Percentiles rank a stretch among this genome's conserved stretches.
These are phyloP conservation scores for Tympanoctomys barrerae DNA, from an alignment of 2,797 vertebrate species.

Conservation along the genomic window DNA sequence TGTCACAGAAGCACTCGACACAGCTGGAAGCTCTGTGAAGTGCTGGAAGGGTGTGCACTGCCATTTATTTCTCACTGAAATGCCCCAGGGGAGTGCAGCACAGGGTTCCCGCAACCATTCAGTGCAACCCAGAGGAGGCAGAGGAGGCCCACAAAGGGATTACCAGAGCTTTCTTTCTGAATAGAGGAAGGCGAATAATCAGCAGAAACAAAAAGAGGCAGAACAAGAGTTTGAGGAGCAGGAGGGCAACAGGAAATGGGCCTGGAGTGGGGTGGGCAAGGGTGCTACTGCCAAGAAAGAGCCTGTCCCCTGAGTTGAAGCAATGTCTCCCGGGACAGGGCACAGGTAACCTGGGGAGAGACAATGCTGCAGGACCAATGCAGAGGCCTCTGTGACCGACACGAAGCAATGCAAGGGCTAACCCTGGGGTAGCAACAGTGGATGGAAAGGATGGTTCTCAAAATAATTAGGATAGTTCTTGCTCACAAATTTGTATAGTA, in stretches of 20 bases:
- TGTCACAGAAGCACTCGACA: background rate
- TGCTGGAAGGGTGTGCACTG: background rate
- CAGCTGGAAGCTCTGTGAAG: background rate
- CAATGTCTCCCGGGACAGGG: background rate
- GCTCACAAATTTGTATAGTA: background rate
- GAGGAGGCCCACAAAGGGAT: background rate
- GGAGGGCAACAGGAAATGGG: background rate
- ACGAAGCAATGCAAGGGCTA: background rate
- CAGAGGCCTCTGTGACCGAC: background rate
- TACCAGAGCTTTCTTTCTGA: background rate
- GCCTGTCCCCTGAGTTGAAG: background rate
- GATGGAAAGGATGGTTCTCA: background rate
- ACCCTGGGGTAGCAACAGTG: background rate
- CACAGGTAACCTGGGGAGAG: background rate
- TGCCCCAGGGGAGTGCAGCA: background rate
- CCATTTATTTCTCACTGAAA: background rate
- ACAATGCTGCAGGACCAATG: background rate
- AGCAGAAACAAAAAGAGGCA: background rate
- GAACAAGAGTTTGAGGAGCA: fast-evolving
- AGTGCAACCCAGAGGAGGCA: background rate
- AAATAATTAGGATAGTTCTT: constrained; percentile 8
- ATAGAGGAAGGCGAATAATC: background rate
- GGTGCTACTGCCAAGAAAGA: background rate
- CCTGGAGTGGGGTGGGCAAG: too few relatives aligned
- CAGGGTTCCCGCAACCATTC: too few relatives aligned